Evolutionary conservation across 2,888 invertebrate species (phyloP).

Genomic region (Nebria salina): DNA sequence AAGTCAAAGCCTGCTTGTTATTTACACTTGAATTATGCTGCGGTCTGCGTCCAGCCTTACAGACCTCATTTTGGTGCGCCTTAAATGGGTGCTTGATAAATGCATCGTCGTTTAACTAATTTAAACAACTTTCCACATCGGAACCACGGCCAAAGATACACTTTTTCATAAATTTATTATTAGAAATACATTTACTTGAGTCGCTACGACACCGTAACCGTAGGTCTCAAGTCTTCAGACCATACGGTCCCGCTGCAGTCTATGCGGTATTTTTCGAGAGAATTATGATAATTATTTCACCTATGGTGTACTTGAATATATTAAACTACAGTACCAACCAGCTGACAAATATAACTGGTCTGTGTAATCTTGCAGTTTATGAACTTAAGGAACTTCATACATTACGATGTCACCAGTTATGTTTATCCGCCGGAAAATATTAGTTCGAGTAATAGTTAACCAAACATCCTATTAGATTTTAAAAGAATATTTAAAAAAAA

Average conservation of each 20-base stretch:
- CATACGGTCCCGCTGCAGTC: background rate
- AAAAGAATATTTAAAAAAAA: too few relatives aligned
- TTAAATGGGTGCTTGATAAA: conserved; percentile 41
- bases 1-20: conserved; percentile 33
- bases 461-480: too few relatives aligned
- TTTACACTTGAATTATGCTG: conserved; percentile 41
- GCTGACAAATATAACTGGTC: background rate
- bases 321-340: conserved; percentile 1
- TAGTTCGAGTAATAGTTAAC: too few relatives aligned
- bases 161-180: conserved; percentile 36
- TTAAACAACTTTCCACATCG: conserved; percentile 29
- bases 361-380: too few relatives aligned
- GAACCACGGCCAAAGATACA: conserved; percentile 11
- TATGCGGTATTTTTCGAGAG: conserved; percentile 18
- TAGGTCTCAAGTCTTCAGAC: background rate
- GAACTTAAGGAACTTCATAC: too few relatives aligned
- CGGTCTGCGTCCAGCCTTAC: conserved; percentile 15
- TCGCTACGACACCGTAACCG: background rate
- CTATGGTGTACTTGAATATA: conserved; percentile 3
- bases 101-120: conserved; percentile 40
- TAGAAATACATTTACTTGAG: conserved; percentile 36
- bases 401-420: too few relatives aligned
- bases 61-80: conserved; percentile 36
- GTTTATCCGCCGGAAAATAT: too few relatives aligned
- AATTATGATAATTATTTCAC: conserved; percentile 36